These are phyloP conservation scores for Pelobates fuscus DNA, from an alignment of 2,113 vertebrate species.

Conservation along the genomic window DNA sequence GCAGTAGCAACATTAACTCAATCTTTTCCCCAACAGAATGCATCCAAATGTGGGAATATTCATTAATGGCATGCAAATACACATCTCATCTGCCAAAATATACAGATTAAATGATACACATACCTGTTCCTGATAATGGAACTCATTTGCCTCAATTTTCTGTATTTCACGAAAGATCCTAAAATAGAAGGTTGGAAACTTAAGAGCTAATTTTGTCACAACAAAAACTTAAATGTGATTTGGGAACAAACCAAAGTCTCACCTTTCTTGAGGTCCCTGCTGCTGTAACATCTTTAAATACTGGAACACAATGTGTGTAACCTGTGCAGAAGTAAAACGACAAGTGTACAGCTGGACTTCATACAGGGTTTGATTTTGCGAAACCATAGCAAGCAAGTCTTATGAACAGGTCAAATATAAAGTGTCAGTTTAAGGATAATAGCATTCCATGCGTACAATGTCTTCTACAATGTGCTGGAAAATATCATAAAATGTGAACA, in stretches of 20 bases:
- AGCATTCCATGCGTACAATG: too few species aligned
- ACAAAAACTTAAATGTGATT: background rate
- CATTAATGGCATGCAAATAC: too few species aligned
- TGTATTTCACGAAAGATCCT: conserved; percentile 97
- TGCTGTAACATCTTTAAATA: conserved; percentile 95
- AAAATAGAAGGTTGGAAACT: conserved; percentile 31
- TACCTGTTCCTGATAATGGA: conserved; percentile 96
- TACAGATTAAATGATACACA: too few species aligned
- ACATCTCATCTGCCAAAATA: too few species aligned
- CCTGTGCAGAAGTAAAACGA: conserved; percentile 64
- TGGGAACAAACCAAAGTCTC: conserved; percentile 41
- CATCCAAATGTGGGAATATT: too few species aligned
- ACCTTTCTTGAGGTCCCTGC: conserved; percentile 88
- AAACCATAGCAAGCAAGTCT: background rate
- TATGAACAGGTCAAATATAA: too few species aligned
- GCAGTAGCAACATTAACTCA: too few species aligned
- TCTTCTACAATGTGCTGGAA: too few species aligned
- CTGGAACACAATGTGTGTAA: conserved; percentile 90
- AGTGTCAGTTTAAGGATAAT: too few species aligned
- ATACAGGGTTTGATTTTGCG: background rate
- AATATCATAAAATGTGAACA: too few species aligned
- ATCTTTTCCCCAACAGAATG: too few species aligned
- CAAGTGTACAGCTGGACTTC: background rate
- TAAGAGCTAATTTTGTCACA: background rate
- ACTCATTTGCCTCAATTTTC: conserved; percentile 95